Base-by-base conservation (phyloP, 2,797 vertebrate genomes). In the Erethizon dorsatum region DNA sequence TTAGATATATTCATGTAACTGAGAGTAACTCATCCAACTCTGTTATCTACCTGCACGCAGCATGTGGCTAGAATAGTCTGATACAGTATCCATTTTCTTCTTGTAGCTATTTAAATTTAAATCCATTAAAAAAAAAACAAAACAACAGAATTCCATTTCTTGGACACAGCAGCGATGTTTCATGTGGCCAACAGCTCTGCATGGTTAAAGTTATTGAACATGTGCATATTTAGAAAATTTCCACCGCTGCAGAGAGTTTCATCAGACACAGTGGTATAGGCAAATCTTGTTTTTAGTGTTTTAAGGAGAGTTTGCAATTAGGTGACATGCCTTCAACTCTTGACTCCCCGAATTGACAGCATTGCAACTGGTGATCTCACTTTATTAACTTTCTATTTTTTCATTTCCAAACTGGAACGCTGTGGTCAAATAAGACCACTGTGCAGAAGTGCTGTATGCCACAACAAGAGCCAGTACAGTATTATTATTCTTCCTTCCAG, bases 361-460 rank as follows among this genome's bases (percentile, higher is more conserved):
- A 11, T 12, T n/a, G 1, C 47, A 7, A 41, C 5, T 1, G 18
- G 14, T 11, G 3, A 20, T 0, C 41, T 84, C 33, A 37, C 8
- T 71, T 69, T 59, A 45, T 26, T 79, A 17, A 57, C 5, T 57
- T 86, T 91, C 2, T 5, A 92, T 4, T 4, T 37, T 80, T 33
- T 69, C 3, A 1, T 69, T 11, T 87, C 17, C 45, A 33, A 83
- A 37, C 37, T 28, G 5, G 47, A 92, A 45, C 5, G 18, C 6
- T 17, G 20, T 12, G 5, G 47, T 89, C 41, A 86, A 17, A 77
- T 57, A 65, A 69, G 50, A 83, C 41, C 4, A 45, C 22, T 6
- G 0, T 71, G 15, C 54, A 20, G 33, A 59, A 85, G 0, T 71
- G 2, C 20, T 73, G 4, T 11, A 75, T 31, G 15, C 9, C 33